A percentile compares a stretch with the other conserved stretches of the same genome.
phyloP scores from a whole-genome alignment of 2,797 vertebrate species.

The Trematomus bernacchii region DNA sequence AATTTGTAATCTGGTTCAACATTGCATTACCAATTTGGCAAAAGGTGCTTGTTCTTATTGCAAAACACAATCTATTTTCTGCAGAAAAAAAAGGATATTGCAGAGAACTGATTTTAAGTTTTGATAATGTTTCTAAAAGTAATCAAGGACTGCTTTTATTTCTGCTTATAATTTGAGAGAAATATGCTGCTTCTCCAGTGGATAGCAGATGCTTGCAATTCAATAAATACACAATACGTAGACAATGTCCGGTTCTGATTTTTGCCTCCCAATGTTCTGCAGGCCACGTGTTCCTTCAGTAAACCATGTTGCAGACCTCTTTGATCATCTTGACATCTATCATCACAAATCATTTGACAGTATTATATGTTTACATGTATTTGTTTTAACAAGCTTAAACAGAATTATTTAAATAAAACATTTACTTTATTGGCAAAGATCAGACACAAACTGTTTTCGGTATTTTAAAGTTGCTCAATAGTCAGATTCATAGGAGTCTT shows the following conservation, averaged over 20 bases:
- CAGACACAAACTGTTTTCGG: not conserved
- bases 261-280: not conserved
- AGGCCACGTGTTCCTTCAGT: conserved; percentile 7
- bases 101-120: not conserved
- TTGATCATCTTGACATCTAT: not conserved
- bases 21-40: not conserved
- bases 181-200: not conserved
- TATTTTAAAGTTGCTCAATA: not conserved
- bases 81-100: not conserved
- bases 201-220: not conserved
- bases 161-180: not conserved
- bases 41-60: not conserved
- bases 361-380: conserved; percentile 5
- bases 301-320: not conserved
- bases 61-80: not conserved
- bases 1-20: not conserved
- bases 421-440: not conserved
- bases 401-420: not conserved
- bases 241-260: not conserved
- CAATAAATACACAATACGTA: not conserved
- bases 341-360: not conserved
- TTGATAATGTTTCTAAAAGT: not conserved
- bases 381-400: not conserved
- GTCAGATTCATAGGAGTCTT: not conserved
- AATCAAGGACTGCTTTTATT: not conserved